Base-by-base conservation (phyloP, 2,888 invertebrate species). In the Apamea epomidion region DNA sequence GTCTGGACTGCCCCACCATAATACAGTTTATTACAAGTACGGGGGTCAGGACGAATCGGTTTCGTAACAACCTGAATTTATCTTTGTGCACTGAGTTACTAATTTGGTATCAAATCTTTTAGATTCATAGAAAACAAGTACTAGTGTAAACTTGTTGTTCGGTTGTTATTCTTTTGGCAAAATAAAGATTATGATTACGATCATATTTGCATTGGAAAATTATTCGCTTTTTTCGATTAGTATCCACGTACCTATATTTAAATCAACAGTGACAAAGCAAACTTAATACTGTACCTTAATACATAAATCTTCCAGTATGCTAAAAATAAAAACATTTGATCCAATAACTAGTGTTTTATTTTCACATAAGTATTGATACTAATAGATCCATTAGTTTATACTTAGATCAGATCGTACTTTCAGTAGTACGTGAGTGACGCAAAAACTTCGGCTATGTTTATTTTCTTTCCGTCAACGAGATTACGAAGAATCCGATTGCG, bases 381-480 rank as follows among this genome's bases (percentile, higher is more conserved):
- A 29, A 71, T 37, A 81, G 60, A 71, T 71, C 82, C 86, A 81
- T 85, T 85, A 51, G 82, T 67, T 42, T 29, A 25, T 48, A 29
- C 60, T 62, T 29, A 62, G 58, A 58, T 54, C 32, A 21, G 14
- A 70, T 65, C 65, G 48, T 54, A 62, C n/a, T 68, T 67, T 60
- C 69, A 16, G 25, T 29, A 29, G 62, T 48, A n/a, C n/a, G n/a
- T 42, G 65, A 60, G 32, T 60, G 32, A 82, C 72, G 67, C 42
- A 86, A 72, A 72, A 45, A 54, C 42, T 81, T 81, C 51, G 2
- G 29, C 5, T 3, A 29, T 86, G 82, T 86, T 82, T 82, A 82
- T 82, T 86, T 82, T 86, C 54, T 32, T 82, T 69, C 54, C 86
- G 74, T 74, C 82, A 86, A 78, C 67, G 58, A 82, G 82, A 86